Evolutionary conservation across 1,140 invertebrate species (phyloP).

Genomic region (Neodiprion virginianus): DNA sequence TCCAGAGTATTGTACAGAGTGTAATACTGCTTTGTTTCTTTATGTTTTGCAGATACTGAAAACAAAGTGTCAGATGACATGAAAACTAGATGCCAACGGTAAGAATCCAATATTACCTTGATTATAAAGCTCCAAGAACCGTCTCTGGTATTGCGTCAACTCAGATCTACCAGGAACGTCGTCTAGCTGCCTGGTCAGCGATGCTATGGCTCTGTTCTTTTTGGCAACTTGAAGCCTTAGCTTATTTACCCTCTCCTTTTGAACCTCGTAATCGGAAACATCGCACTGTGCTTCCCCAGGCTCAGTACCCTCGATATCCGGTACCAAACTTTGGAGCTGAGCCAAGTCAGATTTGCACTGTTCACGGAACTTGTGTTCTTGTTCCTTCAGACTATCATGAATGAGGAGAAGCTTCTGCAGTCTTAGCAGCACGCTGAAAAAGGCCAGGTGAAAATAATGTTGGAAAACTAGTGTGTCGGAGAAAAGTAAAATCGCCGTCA

Average conservation of each 20-base stretch:
- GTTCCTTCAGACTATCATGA: conserved; percentile 76
- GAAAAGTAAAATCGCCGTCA: neutral
- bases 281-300: conserved; percentile 43
- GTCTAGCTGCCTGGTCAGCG: conserved; percentile 82
- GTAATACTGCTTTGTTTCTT: conserved; percentile 97
- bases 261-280: conserved; percentile 64
- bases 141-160: conserved; percentile 91
- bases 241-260: conserved; percentile 65
- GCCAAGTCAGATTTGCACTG: conserved; percentile 74
- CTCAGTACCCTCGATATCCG: conserved; percentile 57
- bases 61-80: conserved; percentile 35
- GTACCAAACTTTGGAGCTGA: conserved; percentile 65
- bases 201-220: conserved; percentile 82
- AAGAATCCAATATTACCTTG: conserved; percentile 71
- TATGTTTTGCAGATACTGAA: conserved; percentile 91
- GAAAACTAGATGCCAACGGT: neutral
- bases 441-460: conserved; percentile 2
- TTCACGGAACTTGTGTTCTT: conserved; percentile 78
- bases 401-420: conserved; percentile 71
- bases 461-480: neutral
- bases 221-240: conserved; percentile 75
- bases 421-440: conserved; percentile 67
- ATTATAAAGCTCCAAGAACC: conserved; percentile 96
- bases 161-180: conserved; percentile 92
- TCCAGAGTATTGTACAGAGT: conserved; percentile 96